Conservation (phyloP, 2,113 vertebrate species). For the Antechinus stuartii region DNA sequence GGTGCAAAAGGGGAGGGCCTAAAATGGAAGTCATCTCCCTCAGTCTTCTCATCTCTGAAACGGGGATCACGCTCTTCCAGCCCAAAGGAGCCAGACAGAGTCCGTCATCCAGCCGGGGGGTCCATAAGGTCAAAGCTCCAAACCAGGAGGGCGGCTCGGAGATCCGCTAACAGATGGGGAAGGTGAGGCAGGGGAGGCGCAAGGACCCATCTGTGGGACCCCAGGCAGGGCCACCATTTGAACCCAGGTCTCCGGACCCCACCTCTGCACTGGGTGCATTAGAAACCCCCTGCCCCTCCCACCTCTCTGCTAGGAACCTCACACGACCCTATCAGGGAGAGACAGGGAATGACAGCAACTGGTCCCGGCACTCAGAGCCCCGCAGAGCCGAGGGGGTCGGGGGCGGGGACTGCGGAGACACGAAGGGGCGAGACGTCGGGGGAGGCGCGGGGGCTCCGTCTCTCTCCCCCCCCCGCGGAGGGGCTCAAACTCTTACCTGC, state of each 20-base stretch:
- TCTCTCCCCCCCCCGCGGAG: accelerated
- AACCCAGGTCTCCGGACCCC: background rate
- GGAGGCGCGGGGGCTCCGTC: accelerated
- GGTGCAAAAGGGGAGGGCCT: too few relatives aligned
- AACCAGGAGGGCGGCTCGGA: too few relatives aligned
- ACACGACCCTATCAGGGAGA: background rate
- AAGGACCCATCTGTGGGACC: background rate
- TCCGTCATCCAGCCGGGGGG: background rate
- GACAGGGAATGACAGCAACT: accelerated
- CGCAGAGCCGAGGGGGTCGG: too few relatives aligned
- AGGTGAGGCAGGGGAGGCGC: background rate
- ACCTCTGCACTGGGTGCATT: too few relatives aligned
- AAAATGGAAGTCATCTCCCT: too few relatives aligned
- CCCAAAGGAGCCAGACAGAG: too few relatives aligned
- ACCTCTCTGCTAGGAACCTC: background rate
- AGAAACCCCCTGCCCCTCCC: background rate
- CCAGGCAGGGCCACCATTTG: accelerated
- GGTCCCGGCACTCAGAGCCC: background rate
- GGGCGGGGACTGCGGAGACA: too few relatives aligned
- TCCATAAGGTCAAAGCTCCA: too few relatives aligned
- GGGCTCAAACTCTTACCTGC: accelerated
- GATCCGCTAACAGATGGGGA: background rate
- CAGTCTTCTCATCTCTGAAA: too few relatives aligned
- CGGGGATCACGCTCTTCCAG: too few relatives aligned
- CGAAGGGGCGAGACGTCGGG: too few relatives aligned